These are phyloP conservation scores for Argyrosomus regius DNA, from an alignment of 2,797 vertebrate species.

Conservation along the genomic window DNA sequence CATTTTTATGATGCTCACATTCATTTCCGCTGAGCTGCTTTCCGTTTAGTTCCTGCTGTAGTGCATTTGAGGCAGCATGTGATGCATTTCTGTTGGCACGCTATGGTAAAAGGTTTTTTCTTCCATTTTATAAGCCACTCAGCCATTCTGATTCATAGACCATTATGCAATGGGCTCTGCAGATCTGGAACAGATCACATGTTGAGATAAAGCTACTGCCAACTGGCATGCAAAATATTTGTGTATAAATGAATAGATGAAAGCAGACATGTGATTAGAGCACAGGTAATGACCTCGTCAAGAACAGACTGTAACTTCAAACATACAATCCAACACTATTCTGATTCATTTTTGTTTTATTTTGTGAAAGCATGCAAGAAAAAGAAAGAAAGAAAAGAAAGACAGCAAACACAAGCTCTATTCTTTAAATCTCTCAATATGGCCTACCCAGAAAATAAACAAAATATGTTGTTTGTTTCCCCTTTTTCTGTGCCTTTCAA, in stretches of 20 bases:
- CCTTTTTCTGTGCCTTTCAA: not conserved
- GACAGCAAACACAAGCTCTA: not conserved
- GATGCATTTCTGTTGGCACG: slow-evolving; percentile 44
- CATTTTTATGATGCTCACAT: slow-evolving; percentile 53
- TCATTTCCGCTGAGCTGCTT: slow-evolving; percentile 48
- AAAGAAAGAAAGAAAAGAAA: not conserved
- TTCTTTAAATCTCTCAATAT: not conserved
- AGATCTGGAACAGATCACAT: not conserved
- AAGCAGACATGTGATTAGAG: not conserved
- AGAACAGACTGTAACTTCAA: not conserved
- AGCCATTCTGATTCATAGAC: slow-evolving; percentile 42
- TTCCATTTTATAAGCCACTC: slow-evolving; percentile 41
- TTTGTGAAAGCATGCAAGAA: not conserved
- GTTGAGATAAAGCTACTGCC: not conserved
- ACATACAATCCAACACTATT: not conserved
- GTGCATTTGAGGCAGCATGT: slow-evolving; percentile 22
- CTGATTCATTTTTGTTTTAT: not conserved
- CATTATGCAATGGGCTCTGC: slow-evolving; percentile 28
- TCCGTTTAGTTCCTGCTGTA: slow-evolving; percentile 29
- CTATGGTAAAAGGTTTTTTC: slow-evolving; percentile 20
- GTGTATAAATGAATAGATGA: not conserved
- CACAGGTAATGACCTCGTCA: not conserved
- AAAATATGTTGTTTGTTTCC: not conserved
- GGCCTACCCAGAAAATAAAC: not conserved
- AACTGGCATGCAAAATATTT: slow-evolving; percentile 1